These are phyloP conservation scores for Ficedula albicollis DNA, from an alignment of 2,797 vertebrate genomes.

Conservation along the genomic window DNA sequence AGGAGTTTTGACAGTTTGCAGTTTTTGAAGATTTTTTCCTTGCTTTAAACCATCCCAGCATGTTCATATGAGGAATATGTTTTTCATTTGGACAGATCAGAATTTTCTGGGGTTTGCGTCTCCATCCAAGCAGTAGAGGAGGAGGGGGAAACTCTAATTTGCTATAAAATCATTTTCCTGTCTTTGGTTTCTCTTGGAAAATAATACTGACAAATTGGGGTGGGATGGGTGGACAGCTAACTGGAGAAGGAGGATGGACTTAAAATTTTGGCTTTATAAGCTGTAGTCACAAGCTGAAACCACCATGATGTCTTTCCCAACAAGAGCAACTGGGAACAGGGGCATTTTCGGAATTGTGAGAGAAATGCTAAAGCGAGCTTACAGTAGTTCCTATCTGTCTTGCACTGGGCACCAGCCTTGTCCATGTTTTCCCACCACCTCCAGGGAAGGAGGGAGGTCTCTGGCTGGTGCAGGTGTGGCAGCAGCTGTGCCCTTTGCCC, in stretches of 20 bases:
- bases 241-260: background rate
- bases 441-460: background rate
- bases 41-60: background rate
- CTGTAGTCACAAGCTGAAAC: background rate
- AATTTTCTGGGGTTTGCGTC: background rate
- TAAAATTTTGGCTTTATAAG: background rate
- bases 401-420: background rate
- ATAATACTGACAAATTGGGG: background rate
- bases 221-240: background rate
- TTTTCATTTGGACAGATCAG: background rate
- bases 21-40: background rate
- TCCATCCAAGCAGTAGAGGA: background rate
- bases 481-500: background rate
- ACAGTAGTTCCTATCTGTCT: too few species aligned
- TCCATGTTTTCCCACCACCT: background rate
- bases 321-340: fast-evolving
- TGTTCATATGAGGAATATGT: background rate
- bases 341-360: fast-evolving
- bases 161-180: background rate
- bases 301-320: background rate
- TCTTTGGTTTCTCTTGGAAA: background rate
- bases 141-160: background rate
- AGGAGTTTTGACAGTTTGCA: conserved; percentile 26
- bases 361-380: background rate
- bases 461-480: background rate